Conservation (phyloP, 2,113 vertebrate species). For the Chionis minor region DNA sequence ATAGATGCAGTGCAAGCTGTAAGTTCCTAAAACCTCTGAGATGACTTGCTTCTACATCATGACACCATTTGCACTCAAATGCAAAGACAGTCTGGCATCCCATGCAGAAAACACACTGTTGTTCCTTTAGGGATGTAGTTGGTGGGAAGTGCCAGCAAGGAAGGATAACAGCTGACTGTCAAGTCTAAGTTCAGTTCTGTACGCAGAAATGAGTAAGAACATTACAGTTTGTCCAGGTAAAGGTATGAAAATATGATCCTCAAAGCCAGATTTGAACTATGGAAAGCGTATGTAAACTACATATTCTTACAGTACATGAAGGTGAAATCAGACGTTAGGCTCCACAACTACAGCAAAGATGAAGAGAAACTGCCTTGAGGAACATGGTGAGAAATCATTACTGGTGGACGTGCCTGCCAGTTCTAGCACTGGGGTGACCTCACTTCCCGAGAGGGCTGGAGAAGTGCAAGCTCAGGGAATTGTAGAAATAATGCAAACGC, state of each 20-base stretch:
- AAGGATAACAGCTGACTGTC: not conserved
- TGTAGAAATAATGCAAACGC: not conserved
- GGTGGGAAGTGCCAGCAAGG: not conserved
- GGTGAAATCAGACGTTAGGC: not conserved
- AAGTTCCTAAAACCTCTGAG: not conserved
- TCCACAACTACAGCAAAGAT: not conserved
- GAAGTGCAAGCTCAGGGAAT: not conserved
- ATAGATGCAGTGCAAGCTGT: not conserved
- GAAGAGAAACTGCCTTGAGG: not conserved
- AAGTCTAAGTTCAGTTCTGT: not conserved
- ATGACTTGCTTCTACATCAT: accelerated
- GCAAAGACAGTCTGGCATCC: not conserved
- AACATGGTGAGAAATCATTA: not conserved
- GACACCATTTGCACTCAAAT: not conserved
- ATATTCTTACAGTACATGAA: not conserved
- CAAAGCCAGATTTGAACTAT: not conserved
- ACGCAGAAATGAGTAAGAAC: not conserved
- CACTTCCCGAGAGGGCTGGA: not conserved
- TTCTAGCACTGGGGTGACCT: not conserved
- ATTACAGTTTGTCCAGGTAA: not conserved
- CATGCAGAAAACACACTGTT: accelerated
- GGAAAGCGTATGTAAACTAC: not conserved
- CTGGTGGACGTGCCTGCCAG: not conserved
- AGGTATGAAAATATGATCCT: not conserved
- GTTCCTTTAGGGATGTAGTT: not conserved